A percentile compares a stretch with the other conserved stretches of the same genome.
Evolutionary conservation across 2,888 invertebrate genomes (phyloP).

Genomic region (Bursaphelenchus okinawaensis): DNA sequence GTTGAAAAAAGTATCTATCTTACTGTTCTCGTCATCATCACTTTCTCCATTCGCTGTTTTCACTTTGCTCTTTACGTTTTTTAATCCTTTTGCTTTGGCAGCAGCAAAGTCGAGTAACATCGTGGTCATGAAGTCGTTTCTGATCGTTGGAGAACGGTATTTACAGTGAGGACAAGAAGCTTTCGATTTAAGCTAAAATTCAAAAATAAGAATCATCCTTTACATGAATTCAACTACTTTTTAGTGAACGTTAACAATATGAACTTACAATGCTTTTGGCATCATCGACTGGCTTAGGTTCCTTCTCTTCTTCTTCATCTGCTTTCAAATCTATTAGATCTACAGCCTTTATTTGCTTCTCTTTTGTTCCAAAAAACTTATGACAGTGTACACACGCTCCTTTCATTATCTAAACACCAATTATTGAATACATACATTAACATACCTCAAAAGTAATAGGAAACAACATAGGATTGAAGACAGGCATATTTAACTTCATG

Average conservation of each 20-base stretch:
- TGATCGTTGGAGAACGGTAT: conserved; percentile 40
- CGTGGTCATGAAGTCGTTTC: conserved; percentile 44
- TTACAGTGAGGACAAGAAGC: conserved; percentile 51
- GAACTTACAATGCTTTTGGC: too few relatives aligned
- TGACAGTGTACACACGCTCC: conserved; percentile 62
- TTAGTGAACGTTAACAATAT: too few relatives aligned
- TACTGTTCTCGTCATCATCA: not conserved
- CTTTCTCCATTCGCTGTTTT: conserved; percentile 16
- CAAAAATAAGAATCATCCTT: not conserved
- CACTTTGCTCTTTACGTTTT: not conserved
- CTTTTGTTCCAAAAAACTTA: conserved; percentile 43
- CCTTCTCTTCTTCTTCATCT: not conserved
- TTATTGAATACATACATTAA: not conserved
- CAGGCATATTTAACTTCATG: conserved; percentile 79
- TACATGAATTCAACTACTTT: too few relatives aligned
- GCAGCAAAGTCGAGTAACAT: conserved; percentile 46
- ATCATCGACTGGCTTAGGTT: too few relatives aligned
- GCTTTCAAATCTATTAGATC: not conserved
- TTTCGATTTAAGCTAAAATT: conserved; percentile 40
- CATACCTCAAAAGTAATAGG: conserved; percentile 68
- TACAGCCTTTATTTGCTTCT: not conserved
- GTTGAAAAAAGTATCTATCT: conserved; percentile 25
- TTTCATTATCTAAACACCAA: conserved; percentile 58
- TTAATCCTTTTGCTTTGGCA: conserved; percentile 3
- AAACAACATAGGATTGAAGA: conserved; percentile 83